Evolutionary conservation across 2,888 invertebrate genomes (phyloP).

Genomic region (Melanargia galathea): DNA sequence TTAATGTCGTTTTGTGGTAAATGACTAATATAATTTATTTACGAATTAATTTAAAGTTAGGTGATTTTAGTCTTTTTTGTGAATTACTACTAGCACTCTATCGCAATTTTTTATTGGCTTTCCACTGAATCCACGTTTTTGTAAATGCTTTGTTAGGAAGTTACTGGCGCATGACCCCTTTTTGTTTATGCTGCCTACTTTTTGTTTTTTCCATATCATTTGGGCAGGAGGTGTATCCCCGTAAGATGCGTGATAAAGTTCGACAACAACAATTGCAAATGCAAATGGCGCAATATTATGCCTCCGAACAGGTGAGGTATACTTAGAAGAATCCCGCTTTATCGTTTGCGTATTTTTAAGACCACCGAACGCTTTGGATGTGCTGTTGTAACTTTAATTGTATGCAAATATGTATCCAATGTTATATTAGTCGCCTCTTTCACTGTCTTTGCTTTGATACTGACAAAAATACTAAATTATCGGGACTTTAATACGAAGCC

Average conservation of each 20-base stretch:
- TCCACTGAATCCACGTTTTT: conserved; percentile 48
- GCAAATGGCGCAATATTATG: conserved; percentile 82
- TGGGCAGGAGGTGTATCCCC: conserved; percentile 89
- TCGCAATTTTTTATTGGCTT: conserved; percentile 55
- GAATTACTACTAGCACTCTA: conserved; percentile 56
- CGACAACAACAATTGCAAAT: conserved; percentile 85
- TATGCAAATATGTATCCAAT: conserved; percentile 47
- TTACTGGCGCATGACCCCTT: conserved; percentile 74
- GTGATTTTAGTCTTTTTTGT: conserved; percentile 52
- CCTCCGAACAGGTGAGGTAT: conserved; percentile 80
- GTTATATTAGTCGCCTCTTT: conserved; percentile 59
- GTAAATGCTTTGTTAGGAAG: conserved; percentile 64
- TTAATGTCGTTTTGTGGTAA: conserved; percentile 69
- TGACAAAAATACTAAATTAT: not conserved
- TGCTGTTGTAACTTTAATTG: conserved; percentile 73
- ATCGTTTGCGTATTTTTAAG: conserved; percentile 51
- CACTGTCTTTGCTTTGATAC: conserved; percentile 53
- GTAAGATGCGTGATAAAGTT: conserved; percentile 91
- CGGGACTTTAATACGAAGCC: not conserved
- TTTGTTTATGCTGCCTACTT: conserved; percentile 81
- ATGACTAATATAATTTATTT: conserved; percentile 61
- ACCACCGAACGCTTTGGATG: conserved; percentile 77
- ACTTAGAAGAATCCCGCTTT: conserved; percentile 76
- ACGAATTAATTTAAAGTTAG: conserved; percentile 50
- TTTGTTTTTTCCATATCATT: conserved; percentile 82